Evolutionary conservation across 1,140 invertebrate species (phyloP).

Genomic region (Trypoxylus dichotomus): DNA sequence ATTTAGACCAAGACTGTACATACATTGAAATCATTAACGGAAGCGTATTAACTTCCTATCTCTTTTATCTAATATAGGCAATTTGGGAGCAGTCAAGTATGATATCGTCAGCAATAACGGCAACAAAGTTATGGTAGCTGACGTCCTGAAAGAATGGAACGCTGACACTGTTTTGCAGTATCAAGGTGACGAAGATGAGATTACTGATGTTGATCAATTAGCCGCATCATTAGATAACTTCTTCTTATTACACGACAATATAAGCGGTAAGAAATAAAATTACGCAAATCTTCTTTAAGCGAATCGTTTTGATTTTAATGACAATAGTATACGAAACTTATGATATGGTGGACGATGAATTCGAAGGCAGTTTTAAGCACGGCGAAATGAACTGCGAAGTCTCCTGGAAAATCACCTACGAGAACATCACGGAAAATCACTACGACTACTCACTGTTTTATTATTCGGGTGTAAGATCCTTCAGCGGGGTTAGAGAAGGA

Average conservation of each 20-base stretch:
- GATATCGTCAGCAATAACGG: conserved; percentile 28
- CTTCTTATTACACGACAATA: conserved; percentile 8
- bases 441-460: conserved; percentile 52
- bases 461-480: conserved; percentile 56
- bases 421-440: neutral
- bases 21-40: neutral
- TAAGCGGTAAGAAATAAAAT: conserved; percentile 11
- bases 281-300: neutral
- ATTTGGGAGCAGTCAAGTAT: conserved; percentile 20
- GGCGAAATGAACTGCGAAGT: neutral
- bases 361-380: neutral
- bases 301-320: neutral
- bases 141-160: conserved; percentile 15
- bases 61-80: neutral
- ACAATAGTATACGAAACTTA: neutral
- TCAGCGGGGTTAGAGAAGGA: conserved; percentile 48
- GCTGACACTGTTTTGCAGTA: neutral
- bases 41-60: neutral
- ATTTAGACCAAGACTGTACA: neutral
- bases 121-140: conserved; percentile 15
- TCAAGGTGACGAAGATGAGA: neutral
- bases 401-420: neutral
- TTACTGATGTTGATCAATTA: conserved; percentile 4
- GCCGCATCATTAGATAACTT: conserved; percentile 33
- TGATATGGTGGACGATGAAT: neutral